These are phyloP conservation scores for Rhinella marina DNA, from an alignment of 2,797 vertebrate genomes.

Conservation along the genomic window DNA sequence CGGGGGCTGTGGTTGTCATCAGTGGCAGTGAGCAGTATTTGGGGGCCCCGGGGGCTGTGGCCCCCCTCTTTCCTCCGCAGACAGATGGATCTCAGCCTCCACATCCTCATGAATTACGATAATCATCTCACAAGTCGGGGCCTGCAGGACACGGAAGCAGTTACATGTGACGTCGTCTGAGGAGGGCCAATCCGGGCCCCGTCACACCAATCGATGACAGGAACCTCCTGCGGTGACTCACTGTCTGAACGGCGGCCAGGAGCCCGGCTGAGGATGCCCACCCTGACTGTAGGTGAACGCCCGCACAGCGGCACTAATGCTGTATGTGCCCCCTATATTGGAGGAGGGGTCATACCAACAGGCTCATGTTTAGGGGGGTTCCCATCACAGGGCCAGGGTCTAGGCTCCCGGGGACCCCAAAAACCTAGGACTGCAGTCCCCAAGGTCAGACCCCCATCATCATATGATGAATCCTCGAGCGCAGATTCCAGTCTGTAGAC, in stretches of 20 bases:
- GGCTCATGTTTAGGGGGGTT: too few species aligned
- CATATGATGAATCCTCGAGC: too few species aligned
- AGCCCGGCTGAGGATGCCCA: neutral
- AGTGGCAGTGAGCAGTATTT: neutral
- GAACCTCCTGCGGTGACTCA: conserved; percentile 16
- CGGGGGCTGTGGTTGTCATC: too few species aligned
- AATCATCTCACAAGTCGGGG: conserved; percentile 36
- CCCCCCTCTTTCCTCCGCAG: neutral
- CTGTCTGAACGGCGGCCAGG: conserved; percentile 24
- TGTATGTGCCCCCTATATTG: too few species aligned
- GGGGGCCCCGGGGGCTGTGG: neutral
- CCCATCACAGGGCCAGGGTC: too few species aligned
- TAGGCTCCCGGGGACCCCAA: too few species aligned
- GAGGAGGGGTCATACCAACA: too few species aligned
- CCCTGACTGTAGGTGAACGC: neutral
- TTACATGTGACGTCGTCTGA: conserved; percentile 44
- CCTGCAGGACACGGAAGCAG: conserved; percentile 34
- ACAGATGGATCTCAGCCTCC: neutral
- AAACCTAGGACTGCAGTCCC: too few species aligned
- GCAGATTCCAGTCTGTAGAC: too few species aligned
- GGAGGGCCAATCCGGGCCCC: neutral
- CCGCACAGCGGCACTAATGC: too few species aligned
- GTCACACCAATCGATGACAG: neutral
- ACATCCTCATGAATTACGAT: conserved; percentile 33
- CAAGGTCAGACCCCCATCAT: too few species aligned